phyloP scores from a whole-genome alignment of 2,113 vertebrate genomes.

The Hypomesus transpacificus region DNA sequence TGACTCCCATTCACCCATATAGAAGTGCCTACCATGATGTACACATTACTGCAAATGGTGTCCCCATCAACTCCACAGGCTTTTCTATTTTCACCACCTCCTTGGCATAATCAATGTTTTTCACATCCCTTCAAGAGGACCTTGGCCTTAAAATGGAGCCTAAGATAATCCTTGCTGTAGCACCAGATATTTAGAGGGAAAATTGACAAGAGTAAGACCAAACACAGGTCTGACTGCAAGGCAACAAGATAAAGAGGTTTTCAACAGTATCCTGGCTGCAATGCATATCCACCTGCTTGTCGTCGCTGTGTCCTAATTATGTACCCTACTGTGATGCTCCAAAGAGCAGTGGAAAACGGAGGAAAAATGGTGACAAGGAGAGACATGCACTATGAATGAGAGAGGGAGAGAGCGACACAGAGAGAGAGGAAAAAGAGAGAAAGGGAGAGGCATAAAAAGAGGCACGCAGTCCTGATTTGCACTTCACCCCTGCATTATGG shows the following conservation, averaged over 20 bases:
- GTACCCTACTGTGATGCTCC: slow-evolving; percentile 2
- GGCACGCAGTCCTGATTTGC: too few relatives aligned
- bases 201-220: not conserved
- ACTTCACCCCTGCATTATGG: slow-evolving; percentile 18
- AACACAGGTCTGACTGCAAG: not conserved
- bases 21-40: not conserved
- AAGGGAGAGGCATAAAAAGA: too few relatives aligned
- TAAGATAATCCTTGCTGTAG: not conserved
- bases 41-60: not conserved
- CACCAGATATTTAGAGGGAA: not conserved
- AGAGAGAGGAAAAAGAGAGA: too few relatives aligned
- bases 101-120: not conserved
- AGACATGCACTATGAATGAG: slow-evolving; percentile 15
- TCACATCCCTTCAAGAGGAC: not conserved
- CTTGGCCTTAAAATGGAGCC: not conserved
- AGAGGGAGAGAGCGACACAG: not conserved
- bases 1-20: not conserved
- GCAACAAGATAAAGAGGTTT: too few relatives aligned
- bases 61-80: not conserved
- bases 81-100: not conserved
- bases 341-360: not conserved
- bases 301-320: slow-evolving; percentile 11
- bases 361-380: slow-evolving; percentile 8
- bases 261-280: not conserved
- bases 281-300: slow-evolving; percentile 7